These are phyloP conservation scores for Ophraella communa DNA, from an alignment of 2,888 invertebrate genomes.

Conservation along the genomic window DNA sequence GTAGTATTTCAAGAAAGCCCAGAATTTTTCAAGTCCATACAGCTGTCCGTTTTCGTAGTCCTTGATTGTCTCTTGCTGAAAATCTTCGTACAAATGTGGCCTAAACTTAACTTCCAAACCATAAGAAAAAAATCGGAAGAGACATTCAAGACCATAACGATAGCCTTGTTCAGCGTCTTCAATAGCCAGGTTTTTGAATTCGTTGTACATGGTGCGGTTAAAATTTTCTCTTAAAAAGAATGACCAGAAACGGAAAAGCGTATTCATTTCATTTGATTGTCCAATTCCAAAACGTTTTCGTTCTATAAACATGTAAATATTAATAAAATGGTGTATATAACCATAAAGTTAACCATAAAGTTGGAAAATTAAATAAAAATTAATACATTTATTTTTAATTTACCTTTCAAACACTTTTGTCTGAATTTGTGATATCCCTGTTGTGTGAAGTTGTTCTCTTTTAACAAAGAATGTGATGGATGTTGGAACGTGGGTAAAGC, in stretches of 20 bases:
- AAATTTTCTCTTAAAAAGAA: slow-evolving; percentile 98
- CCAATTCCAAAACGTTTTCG: slow-evolving; percentile 92
- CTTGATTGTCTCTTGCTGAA: slow-evolving; percentile 88
- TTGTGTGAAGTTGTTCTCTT: slow-evolving; percentile 97
- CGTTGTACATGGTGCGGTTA: slow-evolving; percentile 97
- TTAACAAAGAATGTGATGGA: slow-evolving; percentile 91
- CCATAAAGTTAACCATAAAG: too few relatives aligned
- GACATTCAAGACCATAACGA: slow-evolving; percentile 84
- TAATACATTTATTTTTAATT: too few relatives aligned
- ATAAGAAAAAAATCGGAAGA: slow-evolving; percentile 97
- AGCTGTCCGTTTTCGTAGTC: slow-evolving; percentile 94
- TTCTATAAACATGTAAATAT: slow-evolving; percentile 66
- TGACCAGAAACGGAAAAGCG: slow-evolving; percentile 99
- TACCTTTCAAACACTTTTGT: slow-evolving; percentile 90
- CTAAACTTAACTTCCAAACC: slow-evolving; percentile 96
- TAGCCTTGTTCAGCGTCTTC: slow-evolving; percentile 93
- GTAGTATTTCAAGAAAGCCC: slow-evolving; percentile 98
- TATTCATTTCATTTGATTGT: slow-evolving; percentile 99
- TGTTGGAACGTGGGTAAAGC: slow-evolving; percentile 92
- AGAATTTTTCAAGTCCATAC: slow-evolving; percentile 98
- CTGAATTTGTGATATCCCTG: slow-evolving; percentile 97
- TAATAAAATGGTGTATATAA: too few relatives aligned
- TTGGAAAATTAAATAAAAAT: too few relatives aligned
- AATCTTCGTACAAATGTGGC: slow-evolving; percentile 93
- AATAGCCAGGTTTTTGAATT: slow-evolving; percentile 89